phyloP scores from a whole-genome alignment of 1,140 invertebrate species.

The Camponotus pennsylvanicus region DNA sequence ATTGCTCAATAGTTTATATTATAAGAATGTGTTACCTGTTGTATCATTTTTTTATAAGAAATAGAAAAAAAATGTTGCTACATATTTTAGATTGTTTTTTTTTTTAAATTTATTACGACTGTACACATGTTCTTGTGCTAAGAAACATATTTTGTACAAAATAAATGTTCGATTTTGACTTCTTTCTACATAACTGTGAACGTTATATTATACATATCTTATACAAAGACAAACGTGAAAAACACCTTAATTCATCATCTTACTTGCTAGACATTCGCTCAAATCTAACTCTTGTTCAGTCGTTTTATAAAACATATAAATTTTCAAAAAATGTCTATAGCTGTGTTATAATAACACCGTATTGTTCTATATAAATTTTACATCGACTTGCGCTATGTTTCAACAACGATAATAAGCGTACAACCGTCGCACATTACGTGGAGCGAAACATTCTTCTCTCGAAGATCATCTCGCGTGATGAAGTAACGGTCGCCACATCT shows the following conservation, averaged over 20 bases:
- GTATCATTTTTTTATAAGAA: slow-evolving; percentile 87
- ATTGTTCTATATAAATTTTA: not conserved
- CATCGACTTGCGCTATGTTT: slow-evolving; percentile 75
- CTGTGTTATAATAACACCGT: not conserved
- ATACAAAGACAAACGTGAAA: not conserved
- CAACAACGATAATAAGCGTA: slow-evolving; percentile 88
- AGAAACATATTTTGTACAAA: slow-evolving; percentile 61
- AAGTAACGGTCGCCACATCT: slow-evolving; percentile 89
- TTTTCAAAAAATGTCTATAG: not conserved
- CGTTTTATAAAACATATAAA: not conserved
- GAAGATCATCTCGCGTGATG: slow-evolving; percentile 84
- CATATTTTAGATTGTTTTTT: slow-evolving; percentile 79
- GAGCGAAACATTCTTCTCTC: slow-evolving; percentile 82
- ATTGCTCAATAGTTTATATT: slow-evolving; percentile 87
- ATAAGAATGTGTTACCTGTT: slow-evolving; percentile 86
- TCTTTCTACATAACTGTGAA: slow-evolving; percentile 45
- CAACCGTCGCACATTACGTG: slow-evolving; percentile 89
- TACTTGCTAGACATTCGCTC: not conserved
- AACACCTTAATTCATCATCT: not conserved
- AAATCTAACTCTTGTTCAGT: not conserved
- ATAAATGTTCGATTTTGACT: slow-evolving; percentile 57
- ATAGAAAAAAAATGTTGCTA: slow-evolving; percentile 86
- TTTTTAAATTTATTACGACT: slow-evolving; percentile 40
- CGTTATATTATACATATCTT: not conserved
- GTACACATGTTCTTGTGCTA: slow-evolving; percentile 45